Conservation (phyloP, 2,888 invertebrate genomes). For the Parascotia fuliginaria region DNA sequence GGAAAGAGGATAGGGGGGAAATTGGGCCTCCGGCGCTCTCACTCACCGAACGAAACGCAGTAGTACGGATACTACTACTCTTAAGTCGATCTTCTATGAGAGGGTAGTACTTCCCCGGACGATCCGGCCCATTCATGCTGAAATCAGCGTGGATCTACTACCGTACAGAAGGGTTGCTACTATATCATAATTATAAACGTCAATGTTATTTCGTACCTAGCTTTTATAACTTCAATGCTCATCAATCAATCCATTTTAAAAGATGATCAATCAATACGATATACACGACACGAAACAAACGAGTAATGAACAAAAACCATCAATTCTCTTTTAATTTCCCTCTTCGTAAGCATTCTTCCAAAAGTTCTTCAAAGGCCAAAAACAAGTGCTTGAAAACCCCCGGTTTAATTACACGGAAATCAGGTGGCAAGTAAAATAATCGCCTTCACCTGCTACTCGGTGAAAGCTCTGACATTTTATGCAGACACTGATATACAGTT, state of each 20-base stretch:
- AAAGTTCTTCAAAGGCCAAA: slow-evolving; percentile 35
- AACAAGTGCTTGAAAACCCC: slow-evolving; percentile 49
- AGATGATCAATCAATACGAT: not conserved
- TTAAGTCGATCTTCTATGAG: no score
- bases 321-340: slow-evolving; percentile 3
- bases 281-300: not conserved
- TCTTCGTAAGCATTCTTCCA: slow-evolving; percentile 29
- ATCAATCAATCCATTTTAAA: not conserved
- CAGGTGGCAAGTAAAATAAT: slow-evolving; percentile 58
- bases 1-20: no score
- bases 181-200: no score
- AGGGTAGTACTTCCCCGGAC: no score
- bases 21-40: no score
- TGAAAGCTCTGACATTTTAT: slow-evolving; percentile 60
- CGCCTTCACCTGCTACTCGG: slow-evolving; percentile 50
- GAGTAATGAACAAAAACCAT: slow-evolving; percentile 3
- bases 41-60: no score
- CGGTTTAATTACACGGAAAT: slow-evolving; percentile 68
- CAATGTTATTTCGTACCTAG: no score
- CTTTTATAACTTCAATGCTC: not conserved
- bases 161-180: no score
- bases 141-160: no score
- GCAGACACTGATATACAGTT: slow-evolving; percentile 22
- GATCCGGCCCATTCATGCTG: no score
- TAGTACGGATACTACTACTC: no score